Evolutionary conservation across 2,797 vertebrate species (phyloP), one percentile per base, ranked within the genome.

Genomic region (Macrochelys suwanniensis): DNA sequence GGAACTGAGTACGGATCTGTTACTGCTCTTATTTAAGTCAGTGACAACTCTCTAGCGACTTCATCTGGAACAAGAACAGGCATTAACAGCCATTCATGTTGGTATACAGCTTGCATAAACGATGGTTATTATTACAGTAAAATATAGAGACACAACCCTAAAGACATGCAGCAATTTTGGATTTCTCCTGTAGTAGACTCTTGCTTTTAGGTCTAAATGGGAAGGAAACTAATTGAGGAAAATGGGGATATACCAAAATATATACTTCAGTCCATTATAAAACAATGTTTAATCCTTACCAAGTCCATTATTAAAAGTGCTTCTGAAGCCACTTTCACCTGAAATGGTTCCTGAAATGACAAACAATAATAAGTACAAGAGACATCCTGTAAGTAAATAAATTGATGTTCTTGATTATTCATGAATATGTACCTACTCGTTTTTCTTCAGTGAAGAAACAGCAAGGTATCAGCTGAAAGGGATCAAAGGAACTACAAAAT

Each of bases 381-480:
- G 76, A 95, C 87, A 56, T 42, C 89, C 57, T 3, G 0, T 6
- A 71, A 90, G 16, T 6, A 81, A 61, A 33, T 5, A 50, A 80
- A 97, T 47, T 16, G 3, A 5, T 80, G 45, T 33, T 33, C 79
- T 10, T 3, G 25, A 50, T 21, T 77, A 45, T 33, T 86, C 31
- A 31, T 51, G 77, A 45, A 15, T 11, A 83, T 57, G 47, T 57
- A 97, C 98, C 91, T 95, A 99, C 99, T 99, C 98, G 98, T 59
- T 99, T 99, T 61, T 99, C 99, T 80, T 99, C 99, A 84, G 98
- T 99, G 98, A 99, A 99, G 28, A 96, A 93, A 97, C 98, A 98
- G 98, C 99, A 99, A 17, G 99, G 99, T 96, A 99, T 99, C 97
- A 99, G 98, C 98, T 99, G 99, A 98, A 99, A 99, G 11, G 99